Evolutionary conservation across 2,888 invertebrate species (phyloP), one percentile per base, ranked within the genome.

Genomic region (Eilema depressum): DNA sequence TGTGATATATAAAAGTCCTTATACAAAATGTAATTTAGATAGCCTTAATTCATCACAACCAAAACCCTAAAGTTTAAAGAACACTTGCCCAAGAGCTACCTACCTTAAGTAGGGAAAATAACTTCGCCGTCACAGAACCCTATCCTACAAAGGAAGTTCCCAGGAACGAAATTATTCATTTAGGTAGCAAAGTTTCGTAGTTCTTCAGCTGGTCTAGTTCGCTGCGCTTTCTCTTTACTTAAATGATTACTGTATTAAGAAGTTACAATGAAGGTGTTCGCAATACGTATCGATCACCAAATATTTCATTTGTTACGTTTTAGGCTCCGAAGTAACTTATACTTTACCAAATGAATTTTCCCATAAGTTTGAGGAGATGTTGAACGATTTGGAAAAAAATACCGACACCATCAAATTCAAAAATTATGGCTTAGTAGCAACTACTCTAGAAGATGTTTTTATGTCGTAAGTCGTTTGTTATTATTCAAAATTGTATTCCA

Each of bases 401-500:
- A 95, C 96, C 11, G 86, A 91, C 0, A 87, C 88, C 0, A 93
- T 98, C 25, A 96, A 96, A 23, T 96, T 98, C 66, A 96, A 96
- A 74, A 97, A 98, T 85, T 98, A 97, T 88, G 98, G 98, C 7
- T 96, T 98, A 26, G 96, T 98, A 5, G 96, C 98, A 20, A 98
- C 98, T 2, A 98, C 98, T 0, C 95, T 99, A 92, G 98, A 98
- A 92, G 98, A 99, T 92, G 98, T 98, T 0, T 98, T 98, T 86
- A 96, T 98, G 96, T 97, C 97, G 97, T 97, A 93, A 94, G 96
- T 89, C 71, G 23, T 66, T 17, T 23, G 8, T 59, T 26, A 59
- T 28, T 25, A 59, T 8, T 4, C 20, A 47, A 20, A 20, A 47
- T 20, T 14, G 14, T 59, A 26, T n/a, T 11, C 11, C n/a, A 17